Evolutionary conservation across 2,797 vertebrate genomes (phyloP), one percentile per base, ranked within the genome.

Genomic region (Neopelma chrysocephalum): DNA sequence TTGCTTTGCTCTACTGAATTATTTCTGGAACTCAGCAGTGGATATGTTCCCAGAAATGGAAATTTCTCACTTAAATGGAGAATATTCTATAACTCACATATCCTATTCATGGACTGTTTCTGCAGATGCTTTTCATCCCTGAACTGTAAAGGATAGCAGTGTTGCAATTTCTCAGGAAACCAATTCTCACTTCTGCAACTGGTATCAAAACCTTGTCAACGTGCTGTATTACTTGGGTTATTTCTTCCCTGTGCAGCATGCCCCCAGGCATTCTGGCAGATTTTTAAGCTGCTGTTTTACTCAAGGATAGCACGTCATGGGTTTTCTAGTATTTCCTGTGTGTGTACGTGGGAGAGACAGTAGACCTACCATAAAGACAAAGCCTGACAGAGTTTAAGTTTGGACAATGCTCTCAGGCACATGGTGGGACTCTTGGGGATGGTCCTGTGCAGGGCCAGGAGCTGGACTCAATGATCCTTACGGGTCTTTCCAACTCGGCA

Each of bases 281-380:
- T 42, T 89, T 65, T 68, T 31, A 70, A 86, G 43, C 7, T 83
- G 56, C 38, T 90, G 5, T 75, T 83, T 40, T 40, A 72, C 38
- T 53, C 47, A 65, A 38, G 68, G 32, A 21, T 8, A 71, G 50
- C 14, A 50, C 0, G 0, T 17, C 5, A n/a, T 29, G 12, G 6
- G 5, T 38, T 87, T 94, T 82, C 51, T 77, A 17, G 10, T 76
- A 31, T 66, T 84, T 69, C 23, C 76, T 38, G 13, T 17, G 10
- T 1, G 1, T 26, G 17, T 26, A 19, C 22, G 23, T 57, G 36
- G 18, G 54, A 87, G 8, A 19, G 29, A 64, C 1, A 3, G 23
- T 50, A 54, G 16, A 53, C 6, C 15, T 38, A 61, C 34, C 13
- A 43, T 18, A 32, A 64, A 23, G 31, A 23, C 20, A 64, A 64